Conservation (phyloP, 2,113 vertebrate genomes). For the Siniperca knerii region DNA sequence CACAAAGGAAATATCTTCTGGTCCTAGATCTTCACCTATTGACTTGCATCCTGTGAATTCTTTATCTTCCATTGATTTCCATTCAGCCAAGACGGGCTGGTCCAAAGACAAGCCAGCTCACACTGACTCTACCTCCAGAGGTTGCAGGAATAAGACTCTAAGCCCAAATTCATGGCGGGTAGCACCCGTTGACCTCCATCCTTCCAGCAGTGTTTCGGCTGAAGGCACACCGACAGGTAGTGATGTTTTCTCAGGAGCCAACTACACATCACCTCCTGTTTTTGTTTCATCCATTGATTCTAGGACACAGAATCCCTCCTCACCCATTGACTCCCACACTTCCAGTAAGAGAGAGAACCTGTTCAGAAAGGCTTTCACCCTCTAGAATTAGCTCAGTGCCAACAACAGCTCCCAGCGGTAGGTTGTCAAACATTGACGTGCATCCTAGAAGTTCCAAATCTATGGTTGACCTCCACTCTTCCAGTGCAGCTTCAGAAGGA, state of each 20-base stretch:
- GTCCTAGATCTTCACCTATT: background rate
- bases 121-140: constrained; percentile 37
- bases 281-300: background rate
- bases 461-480: background rate
- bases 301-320: background rate
- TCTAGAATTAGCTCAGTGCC: background rate
- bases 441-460: background rate
- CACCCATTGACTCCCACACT: background rate
- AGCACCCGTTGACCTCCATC: background rate
- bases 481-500: background rate
- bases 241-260: constrained; percentile 38
- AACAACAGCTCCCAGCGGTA: background rate
- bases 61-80: constrained; percentile 3
- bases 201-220: background rate
- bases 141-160: background rate
- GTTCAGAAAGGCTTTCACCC: background rate
- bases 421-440: background rate
- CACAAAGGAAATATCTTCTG: background rate
- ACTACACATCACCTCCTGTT: background rate
- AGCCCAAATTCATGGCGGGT: background rate
- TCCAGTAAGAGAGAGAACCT: background rate
- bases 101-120: constrained; percentile 16
- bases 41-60: constrained; percentile 9
- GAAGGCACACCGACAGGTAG: background rate
- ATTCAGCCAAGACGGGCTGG: background rate